These are phyloP conservation scores for Catharus ustulatus DNA, from an alignment of 2,797 vertebrate genomes.

Conservation along the genomic window DNA sequence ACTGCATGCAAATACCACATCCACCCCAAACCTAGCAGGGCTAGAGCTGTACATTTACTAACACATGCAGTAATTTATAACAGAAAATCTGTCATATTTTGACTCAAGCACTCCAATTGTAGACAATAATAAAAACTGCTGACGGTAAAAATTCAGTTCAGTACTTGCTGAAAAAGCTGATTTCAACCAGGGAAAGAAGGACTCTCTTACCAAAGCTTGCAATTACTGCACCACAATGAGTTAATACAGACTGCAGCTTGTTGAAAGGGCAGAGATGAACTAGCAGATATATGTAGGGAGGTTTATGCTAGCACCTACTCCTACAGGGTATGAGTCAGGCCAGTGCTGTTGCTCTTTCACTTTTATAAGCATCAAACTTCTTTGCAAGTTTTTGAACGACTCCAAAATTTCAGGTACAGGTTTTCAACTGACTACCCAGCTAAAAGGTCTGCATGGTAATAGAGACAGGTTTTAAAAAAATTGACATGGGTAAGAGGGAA, in stretches of 20 bases:
- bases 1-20: neutral
- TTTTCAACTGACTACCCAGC: neutral
- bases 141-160: neutral
- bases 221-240: neutral
- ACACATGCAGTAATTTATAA: neutral
- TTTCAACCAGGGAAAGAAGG: neutral
- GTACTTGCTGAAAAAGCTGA: neutral
- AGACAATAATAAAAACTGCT: neutral
- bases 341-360: constrained; percentile 50
- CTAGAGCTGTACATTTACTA: neutral
- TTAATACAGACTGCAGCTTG: constrained; percentile 9
- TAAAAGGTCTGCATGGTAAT: neutral
- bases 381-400: neutral
- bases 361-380: constrained; percentile 18
- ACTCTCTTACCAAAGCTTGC: neutral
- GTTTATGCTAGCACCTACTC: constrained; percentile 63
- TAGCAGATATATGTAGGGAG: constrained; percentile 44
- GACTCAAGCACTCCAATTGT: neutral
- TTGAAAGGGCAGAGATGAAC: constrained; percentile 58
- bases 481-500: neutral
- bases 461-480: neutral
- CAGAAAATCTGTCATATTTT: neutral
- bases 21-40: neutral
- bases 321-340: constrained; percentile 66
- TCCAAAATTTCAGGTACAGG: constrained; percentile 2